Percentiles rank a stretch among this genome's conserved stretches.
Evolutionary conservation across 2,888 invertebrate genomes (phyloP).

Genomic region (Xylocampa areola): DNA sequence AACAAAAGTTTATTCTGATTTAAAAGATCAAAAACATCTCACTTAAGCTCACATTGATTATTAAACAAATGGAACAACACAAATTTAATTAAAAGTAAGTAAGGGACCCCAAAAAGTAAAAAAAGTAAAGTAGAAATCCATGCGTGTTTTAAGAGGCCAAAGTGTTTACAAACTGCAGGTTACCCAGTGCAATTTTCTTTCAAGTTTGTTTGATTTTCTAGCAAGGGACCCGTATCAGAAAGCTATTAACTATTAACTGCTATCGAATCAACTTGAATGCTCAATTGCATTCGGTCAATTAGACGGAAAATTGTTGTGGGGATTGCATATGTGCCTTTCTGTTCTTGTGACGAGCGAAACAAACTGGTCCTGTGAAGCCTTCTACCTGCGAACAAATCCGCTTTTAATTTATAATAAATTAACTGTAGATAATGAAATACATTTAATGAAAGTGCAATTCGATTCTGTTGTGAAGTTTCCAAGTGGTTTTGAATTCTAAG

Average conservation of each 20-base stretch:
- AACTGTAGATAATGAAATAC: conserved; percentile 15
- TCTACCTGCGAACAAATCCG: conserved; percentile 48
- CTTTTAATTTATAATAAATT: conserved; percentile 40
- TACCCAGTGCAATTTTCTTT: conserved; percentile 60
- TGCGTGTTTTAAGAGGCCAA: conserved; percentile 41
- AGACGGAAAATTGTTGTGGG: conserved; percentile 86
- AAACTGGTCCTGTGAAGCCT: conserved; percentile 51
- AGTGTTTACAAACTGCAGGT: conserved; percentile 55
- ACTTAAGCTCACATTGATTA: conserved; percentile 18
- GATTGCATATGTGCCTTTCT: conserved; percentile 65
- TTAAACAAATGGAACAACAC: conserved; percentile 38
- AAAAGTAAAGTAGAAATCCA: conserved; percentile 25
- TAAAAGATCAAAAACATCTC: conserved; percentile 7
- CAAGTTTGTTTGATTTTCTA: conserved; percentile 72
- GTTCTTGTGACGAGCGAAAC: conserved; percentile 39
- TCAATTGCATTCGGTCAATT: conserved; percentile 87
- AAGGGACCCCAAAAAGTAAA: conserved; percentile 28
- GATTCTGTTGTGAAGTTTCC: not conserved
- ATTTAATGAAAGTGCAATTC: not conserved
- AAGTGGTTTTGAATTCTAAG: not conserved
- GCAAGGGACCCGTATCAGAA: conserved; percentile 75
- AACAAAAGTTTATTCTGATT: not conserved
- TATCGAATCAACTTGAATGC: conserved; percentile 79
- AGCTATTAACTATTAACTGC: conserved; percentile 83
- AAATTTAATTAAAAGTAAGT: conserved; percentile 43